Evolutionary conservation across 2,113 vertebrate species (phyloP).

Genomic region (Phyllostomus discolor): DNA sequence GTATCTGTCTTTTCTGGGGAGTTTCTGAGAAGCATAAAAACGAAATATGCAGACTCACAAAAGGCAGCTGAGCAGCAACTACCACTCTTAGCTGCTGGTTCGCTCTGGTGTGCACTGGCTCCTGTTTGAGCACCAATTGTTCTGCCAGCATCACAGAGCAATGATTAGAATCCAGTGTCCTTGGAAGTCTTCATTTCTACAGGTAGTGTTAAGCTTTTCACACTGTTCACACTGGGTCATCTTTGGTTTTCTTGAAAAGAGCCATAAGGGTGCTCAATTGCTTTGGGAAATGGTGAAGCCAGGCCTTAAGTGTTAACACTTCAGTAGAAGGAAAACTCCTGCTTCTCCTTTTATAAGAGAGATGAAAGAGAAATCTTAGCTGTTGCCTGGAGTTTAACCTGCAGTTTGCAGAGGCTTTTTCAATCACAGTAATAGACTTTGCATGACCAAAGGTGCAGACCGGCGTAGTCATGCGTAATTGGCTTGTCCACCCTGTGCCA

Average conservation of each 20-base stretch:
- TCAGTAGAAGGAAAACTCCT: constrained; percentile 42
- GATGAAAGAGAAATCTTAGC: background rate
- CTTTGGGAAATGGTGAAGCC: background rate
- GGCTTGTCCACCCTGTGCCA: background rate
- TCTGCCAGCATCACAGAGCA: background rate
- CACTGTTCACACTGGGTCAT: background rate
- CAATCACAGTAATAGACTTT: background rate
- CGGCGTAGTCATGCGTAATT: background rate
- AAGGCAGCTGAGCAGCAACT: background rate
- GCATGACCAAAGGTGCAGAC: constrained; percentile 5
- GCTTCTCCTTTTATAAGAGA: background rate
- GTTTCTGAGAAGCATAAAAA: constrained; percentile 35
- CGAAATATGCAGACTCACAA: background rate
- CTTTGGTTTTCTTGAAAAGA: constrained; percentile 5
- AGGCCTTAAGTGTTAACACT: background rate
- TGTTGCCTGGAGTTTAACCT: constrained; percentile 45
- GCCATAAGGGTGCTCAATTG: background rate
- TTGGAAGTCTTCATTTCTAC: background rate
- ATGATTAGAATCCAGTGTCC: background rate
- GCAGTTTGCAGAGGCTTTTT: constrained; percentile 55
- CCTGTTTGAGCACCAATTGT: background rate
- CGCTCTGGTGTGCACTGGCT: accelerated
- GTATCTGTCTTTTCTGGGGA: constrained; percentile 13
- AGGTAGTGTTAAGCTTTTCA: background rate
- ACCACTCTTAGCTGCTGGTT: background rate